Percentiles rank a stretch among this genome's conserved stretches.
phyloP scores from a whole-genome alignment of 1,140 invertebrate species.

The Kradibia gibbosae region DNA sequence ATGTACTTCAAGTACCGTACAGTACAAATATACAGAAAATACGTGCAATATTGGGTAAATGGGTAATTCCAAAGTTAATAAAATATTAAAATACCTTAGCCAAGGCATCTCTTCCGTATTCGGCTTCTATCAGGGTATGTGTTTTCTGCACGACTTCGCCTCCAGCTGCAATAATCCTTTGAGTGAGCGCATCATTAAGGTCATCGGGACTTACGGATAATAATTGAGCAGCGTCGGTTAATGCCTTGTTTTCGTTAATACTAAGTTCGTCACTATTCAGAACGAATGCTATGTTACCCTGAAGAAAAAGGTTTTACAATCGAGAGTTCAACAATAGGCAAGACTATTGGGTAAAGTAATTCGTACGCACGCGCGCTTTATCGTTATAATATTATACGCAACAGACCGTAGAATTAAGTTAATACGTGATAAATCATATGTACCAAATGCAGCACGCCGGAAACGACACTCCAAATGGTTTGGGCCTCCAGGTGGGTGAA shows the following conservation, averaged over 20 bases:
- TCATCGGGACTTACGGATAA: conserved; percentile 82
- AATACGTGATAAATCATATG: conserved; percentile 60
- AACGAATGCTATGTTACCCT: conserved; percentile 84
- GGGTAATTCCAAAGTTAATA: not conserved
- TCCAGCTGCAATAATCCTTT: conserved; percentile 91
- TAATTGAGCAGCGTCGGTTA: conserved; percentile 79
- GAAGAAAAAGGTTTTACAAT: conserved; percentile 50
- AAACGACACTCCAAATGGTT: conserved; percentile 92
- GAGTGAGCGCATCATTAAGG: conserved; percentile 84
- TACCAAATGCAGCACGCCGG: conserved; percentile 91
- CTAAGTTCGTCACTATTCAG: conserved; percentile 79
- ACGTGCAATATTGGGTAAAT: conserved; percentile 14
- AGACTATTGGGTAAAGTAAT: not conserved
- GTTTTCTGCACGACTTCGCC: conserved; percentile 95
- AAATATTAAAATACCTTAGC: conserved; percentile 79
- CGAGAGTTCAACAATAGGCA: not conserved
- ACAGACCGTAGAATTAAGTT: too few species aligned
- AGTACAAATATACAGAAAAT: conserved; percentile 26
- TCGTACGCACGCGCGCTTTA: too few species aligned
- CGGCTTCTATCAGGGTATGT: conserved; percentile 87
- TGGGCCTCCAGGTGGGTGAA: conserved; percentile 84
- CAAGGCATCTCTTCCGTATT: conserved; percentile 93
- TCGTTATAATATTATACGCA: too few species aligned
- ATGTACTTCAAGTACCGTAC: not conserved
- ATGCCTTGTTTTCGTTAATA: conserved; percentile 75